A percentile compares a stretch with the other conserved stretches of the same genome.
phyloP scores from a whole-genome alignment of 2,888 invertebrate genomes.

The Drosophila buzzatii region DNA sequence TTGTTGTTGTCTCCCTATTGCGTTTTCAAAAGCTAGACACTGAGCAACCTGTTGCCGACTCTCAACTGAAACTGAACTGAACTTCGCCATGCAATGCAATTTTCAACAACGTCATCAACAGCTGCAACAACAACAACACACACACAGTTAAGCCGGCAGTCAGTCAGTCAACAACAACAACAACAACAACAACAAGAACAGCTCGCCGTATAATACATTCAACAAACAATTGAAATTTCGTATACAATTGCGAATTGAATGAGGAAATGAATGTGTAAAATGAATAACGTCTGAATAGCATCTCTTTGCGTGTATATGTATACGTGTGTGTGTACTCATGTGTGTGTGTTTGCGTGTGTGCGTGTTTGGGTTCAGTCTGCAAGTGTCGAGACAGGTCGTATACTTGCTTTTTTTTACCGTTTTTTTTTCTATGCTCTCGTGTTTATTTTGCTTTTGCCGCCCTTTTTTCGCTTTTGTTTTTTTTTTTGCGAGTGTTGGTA shows the following conservation, averaged over 20 bases:
- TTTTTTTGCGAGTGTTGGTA: constrained; percentile 49
- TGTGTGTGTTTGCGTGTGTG: constrained; percentile 17
- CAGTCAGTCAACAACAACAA: constrained; percentile 26
- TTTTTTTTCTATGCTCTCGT: constrained; percentile 4
- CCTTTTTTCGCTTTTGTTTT: constrained; percentile 9
- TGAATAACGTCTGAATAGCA: constrained; percentile 78
- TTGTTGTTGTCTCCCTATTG: constrained; percentile 67
- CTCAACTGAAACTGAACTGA: constrained; percentile 64
- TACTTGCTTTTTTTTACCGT: constrained; percentile 57
- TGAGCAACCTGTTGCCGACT: constrained; percentile 66
- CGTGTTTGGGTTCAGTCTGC: constrained; percentile 39
- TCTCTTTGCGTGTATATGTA: constrained; percentile 16
- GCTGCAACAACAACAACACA: constrained; percentile 46
- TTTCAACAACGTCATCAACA: constrained; percentile 78
- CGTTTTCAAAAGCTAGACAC: constrained; percentile 75
- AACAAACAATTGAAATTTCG: constrained; percentile 80
- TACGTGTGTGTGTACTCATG: constrained; percentile 10
- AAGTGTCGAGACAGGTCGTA: constrained; percentile 74
- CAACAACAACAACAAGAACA: constrained; percentile 11
- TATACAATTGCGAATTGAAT: constrained; percentile 82
- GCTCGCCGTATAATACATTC: constrained; percentile 73
- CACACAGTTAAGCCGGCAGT: constrained; percentile 14
- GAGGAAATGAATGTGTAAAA: constrained; percentile 82
- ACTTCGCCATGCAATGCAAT: constrained; percentile 77
- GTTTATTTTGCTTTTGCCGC: constrained; percentile 33